Evolutionary conservation across 2,797 vertebrate species (phyloP).

Genomic region (Anniella stebbinsi): DNA sequence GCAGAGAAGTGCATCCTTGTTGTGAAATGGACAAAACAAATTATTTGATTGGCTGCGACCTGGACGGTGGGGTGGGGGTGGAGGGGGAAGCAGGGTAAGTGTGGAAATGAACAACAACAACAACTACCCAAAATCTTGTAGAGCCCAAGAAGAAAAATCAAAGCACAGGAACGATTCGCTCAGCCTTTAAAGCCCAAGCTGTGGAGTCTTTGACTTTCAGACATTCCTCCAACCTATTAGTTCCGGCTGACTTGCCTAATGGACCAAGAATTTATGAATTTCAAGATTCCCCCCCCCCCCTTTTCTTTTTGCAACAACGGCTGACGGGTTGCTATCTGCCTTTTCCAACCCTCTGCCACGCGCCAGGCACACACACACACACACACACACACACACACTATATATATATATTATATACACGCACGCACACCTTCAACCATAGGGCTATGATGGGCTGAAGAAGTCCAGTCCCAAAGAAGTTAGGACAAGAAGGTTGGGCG

Average conservation of each 20-base stretch:
- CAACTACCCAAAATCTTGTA: background rate
- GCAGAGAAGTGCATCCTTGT: background rate
- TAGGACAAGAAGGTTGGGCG: background rate
- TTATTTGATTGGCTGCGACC: background rate
- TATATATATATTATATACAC: too few relatives aligned
- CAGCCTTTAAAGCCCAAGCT: background rate
- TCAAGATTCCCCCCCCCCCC: background rate
- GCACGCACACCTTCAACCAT: background rate
- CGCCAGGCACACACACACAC: background rate
- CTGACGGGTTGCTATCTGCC: background rate
- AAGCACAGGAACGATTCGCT: background rate
- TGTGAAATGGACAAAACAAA: background rate
- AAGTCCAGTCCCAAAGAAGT: background rate
- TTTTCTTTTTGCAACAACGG: constrained; percentile 39
- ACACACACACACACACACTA: background rate
- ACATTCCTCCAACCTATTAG: constrained; percentile 56
- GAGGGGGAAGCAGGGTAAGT: background rate
- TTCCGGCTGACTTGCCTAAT: constrained; percentile 55
- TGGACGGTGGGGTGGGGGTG: too few relatives aligned
- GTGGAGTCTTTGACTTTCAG: background rate
- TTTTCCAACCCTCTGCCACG: background rate
- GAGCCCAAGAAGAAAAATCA: background rate
- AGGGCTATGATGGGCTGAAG: background rate
- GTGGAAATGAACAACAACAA: background rate
- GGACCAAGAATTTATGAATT: constrained; percentile 15